Percentiles rank a stretch among this genome's conserved stretches.
phyloP scores from a whole-genome alignment of 2,797 vertebrate species.

The Lutjanus campechanus region DNA sequence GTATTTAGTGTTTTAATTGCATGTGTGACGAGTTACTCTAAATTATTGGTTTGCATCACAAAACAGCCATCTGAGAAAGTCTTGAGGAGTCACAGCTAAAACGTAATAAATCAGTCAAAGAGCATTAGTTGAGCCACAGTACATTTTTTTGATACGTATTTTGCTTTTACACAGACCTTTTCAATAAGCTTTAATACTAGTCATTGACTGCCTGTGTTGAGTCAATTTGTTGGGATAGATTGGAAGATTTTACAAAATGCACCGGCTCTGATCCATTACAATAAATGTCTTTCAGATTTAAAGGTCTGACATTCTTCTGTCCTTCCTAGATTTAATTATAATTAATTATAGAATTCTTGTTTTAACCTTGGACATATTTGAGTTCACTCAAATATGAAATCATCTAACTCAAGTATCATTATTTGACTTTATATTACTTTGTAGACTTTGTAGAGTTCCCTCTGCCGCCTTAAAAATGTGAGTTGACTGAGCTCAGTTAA shows the following conservation, averaged over 20 bases:
- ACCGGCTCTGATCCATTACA: background rate
- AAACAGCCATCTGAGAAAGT: constrained; percentile 13
- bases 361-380: background rate
- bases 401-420: too few species aligned
- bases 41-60: constrained; percentile 38
- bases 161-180: background rate
- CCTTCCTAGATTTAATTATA: background rate
- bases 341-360: too few species aligned
- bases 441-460: too few species aligned
- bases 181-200: background rate
- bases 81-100: background rate
- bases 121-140: background rate
- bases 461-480: too few species aligned
- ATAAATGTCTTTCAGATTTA: background rate
- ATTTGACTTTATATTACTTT: too few species aligned
- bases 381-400: background rate
- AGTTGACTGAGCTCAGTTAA: too few species aligned
- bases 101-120: background rate
- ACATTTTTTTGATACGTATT: background rate
- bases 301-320: background rate
- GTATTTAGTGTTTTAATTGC: constrained; percentile 41
- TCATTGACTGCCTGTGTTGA: background rate
- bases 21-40: constrained; percentile 9
- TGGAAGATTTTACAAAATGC: background rate
- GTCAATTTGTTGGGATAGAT: background rate